Evolutionary conservation across 1,140 invertebrate genomes (phyloP).

Genomic region (Doryteuthis pealeii): DNA sequence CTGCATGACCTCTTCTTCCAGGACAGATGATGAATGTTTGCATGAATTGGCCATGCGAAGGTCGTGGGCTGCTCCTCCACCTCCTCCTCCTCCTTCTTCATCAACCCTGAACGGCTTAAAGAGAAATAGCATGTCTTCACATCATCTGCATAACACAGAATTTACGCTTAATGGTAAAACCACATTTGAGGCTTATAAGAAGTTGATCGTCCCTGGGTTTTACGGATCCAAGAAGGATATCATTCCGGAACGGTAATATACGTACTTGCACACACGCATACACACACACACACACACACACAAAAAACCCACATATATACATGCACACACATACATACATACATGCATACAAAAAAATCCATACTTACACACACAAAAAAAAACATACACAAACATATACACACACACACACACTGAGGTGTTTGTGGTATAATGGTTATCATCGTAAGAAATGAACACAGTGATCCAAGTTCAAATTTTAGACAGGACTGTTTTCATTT

Average conservation of each 20-base stretch:
- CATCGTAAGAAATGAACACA: no score
- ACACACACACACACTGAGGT: no score
- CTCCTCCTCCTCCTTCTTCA: no score
- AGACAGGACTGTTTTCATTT: no score
- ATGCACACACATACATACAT: conserved; percentile 5
- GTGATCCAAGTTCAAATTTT: no score
- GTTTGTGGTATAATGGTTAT: no score
- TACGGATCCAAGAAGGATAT: conserved; percentile 31
- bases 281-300: conserved; percentile 41
- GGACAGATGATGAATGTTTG: conserved; percentile 43
- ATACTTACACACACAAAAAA: no score
- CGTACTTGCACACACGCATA: background rate
- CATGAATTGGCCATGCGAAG: conserved; percentile 23
- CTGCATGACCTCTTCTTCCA: conserved; percentile 22
- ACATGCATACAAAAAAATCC: background rate
- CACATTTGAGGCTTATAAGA: conserved; percentile 43
- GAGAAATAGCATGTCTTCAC: background rate
- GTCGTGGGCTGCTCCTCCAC: background rate
- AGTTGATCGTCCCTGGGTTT: conserved; percentile 43
- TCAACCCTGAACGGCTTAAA: background rate
- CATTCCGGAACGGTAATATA: conserved; percentile 8
- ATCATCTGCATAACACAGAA: background rate
- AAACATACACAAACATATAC: no score
- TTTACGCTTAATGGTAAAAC: background rate
- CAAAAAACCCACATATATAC: conserved; percentile 59